A percentile compares a stretch with the other conserved stretches of the same genome.
Conservation (phyloP, 2,113 vertebrate species). For the Neogobius melanostomus region DNA sequence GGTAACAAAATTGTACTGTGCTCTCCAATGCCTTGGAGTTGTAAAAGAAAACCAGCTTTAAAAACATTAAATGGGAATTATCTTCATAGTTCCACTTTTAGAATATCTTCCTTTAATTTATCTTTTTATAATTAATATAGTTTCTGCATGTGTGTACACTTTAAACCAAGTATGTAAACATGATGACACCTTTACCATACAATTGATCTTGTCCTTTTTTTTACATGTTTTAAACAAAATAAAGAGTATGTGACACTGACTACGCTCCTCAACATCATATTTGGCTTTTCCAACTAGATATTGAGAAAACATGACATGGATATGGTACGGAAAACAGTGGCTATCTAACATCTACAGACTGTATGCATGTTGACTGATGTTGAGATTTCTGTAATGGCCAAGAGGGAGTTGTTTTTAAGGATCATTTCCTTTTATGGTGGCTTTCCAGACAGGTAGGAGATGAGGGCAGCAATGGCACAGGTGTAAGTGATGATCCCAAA, state of each 20-base stretch:
- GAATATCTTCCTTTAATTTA: no score
- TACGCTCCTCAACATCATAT: not conserved
- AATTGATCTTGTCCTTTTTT: not conserved
- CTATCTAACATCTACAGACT: slow-evolving; percentile 42
- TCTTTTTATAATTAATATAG: not conserved
- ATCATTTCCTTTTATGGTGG: slow-evolving; percentile 66
- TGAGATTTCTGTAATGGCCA: slow-evolving; percentile 12
- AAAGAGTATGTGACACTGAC: not conserved
- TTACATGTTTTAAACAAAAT: slow-evolving; percentile 20
- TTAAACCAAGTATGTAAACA: slow-evolving; percentile 11
- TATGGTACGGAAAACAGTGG: slow-evolving; percentile 22
- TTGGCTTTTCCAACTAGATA: not conserved
- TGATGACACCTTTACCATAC: slow-evolving; percentile 17
- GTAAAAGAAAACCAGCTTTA: no score
- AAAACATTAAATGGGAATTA: no score
- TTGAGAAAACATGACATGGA: slow-evolving; percentile 12
- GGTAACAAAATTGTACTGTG: no score
- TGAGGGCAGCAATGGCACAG: slow-evolving; percentile 82
- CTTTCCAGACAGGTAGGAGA: slow-evolving; percentile 85
- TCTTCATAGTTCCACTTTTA: no score
- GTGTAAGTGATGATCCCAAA: slow-evolving; percentile 86
- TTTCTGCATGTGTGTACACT: slow-evolving; percentile 12
- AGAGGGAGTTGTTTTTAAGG: not conserved
- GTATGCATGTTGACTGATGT: slow-evolving; percentile 18
- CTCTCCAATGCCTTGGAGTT: no score